Base-by-base conservation (phyloP, 2,113 vertebrate genomes). In the Rhizomys pruinosus region DNA sequence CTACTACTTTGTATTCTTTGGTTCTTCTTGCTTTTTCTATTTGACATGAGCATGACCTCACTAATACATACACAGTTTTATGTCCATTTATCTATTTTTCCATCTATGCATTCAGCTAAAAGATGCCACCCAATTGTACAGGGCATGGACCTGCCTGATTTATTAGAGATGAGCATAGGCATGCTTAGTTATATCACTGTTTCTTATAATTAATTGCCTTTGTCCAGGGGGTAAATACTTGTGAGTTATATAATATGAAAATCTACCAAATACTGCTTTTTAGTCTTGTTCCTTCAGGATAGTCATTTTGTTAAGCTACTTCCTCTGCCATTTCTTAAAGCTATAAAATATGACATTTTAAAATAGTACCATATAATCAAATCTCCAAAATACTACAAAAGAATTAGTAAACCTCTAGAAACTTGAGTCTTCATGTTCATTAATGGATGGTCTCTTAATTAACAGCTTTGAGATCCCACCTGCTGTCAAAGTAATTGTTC, bases 381-480 rank as follows among this genome's bases (percentile, higher is more conserved):
- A 91, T 93, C 66, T 86, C 89, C 86, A 94, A 79, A 96, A 95
- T 89, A 87, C 76, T 69, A 84, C 86, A 57, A 92, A 92, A 95
- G 80, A 94, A 95, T 69, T n/a, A 89, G 93, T 37, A 93, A 95
- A 72, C n/a, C 69, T 92, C 78, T 93, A 82, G 90, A 95, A 96
- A 95, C 84, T 72, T 94, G 92, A 96, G 6, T 69, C 85, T 94
- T 94, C 93, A 44, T 89, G 73, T 95, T 92, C 76, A n/a, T 73
- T 94, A 73, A 91, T 89, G 84, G 86, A 64, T 84, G 79, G 52
- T 90, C 63, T 97, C 84, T 96, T 95, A 96, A 96, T 96, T 96
- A 96, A 94, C 84, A 89, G 87, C 66, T 96, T 84, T 42, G 72
- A 77, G 63, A 92, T 95, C 90, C 89, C 94, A 95, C 91, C 94